phyloP scores from a whole-genome alignment of 2,797 vertebrate species.

The Salmo trutta region DNA sequence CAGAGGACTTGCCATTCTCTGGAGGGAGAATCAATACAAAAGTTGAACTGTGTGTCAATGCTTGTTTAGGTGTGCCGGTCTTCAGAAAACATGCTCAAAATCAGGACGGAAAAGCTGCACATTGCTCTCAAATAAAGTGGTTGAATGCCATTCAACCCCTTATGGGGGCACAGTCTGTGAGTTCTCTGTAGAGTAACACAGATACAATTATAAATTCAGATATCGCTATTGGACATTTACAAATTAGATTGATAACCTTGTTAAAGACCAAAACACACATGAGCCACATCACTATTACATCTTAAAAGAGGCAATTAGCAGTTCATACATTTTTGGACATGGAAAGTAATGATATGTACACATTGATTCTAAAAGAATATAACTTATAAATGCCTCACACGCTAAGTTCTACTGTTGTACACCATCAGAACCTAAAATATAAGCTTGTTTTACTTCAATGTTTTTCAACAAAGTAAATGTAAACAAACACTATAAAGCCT shows the following conservation, averaged over 20 bases:
- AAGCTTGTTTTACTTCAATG: too few species aligned
- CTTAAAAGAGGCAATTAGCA: not conserved
- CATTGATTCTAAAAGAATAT: too few species aligned
- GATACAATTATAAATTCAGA: too few species aligned
- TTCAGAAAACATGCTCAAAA: not conserved
- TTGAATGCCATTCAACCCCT: not conserved
- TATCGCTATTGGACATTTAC: not conserved
- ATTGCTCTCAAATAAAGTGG: not conserved
- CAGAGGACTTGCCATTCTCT: conserved; percentile 70
- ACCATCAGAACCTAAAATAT: too few species aligned
- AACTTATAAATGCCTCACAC: too few species aligned
- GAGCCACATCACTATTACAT: not conserved
- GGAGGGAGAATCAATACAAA: conserved; percentile 8
- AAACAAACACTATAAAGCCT: too few species aligned
- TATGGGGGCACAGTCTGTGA: too few species aligned
- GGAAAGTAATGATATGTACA: too few species aligned
- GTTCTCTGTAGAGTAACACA: not conserved
- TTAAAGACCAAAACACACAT: too few species aligned
- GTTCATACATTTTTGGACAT: too few species aligned
- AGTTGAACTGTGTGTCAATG: not conserved
- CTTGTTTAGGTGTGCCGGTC: not conserved
- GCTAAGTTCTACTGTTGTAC: too few species aligned
- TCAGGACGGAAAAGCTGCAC: not conserved
- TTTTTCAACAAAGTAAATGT: too few species aligned
- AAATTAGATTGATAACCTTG: not conserved